phyloP scores from a whole-genome alignment of 2,888 invertebrate genomes.

The Pristionchus maxplancki region DNA sequence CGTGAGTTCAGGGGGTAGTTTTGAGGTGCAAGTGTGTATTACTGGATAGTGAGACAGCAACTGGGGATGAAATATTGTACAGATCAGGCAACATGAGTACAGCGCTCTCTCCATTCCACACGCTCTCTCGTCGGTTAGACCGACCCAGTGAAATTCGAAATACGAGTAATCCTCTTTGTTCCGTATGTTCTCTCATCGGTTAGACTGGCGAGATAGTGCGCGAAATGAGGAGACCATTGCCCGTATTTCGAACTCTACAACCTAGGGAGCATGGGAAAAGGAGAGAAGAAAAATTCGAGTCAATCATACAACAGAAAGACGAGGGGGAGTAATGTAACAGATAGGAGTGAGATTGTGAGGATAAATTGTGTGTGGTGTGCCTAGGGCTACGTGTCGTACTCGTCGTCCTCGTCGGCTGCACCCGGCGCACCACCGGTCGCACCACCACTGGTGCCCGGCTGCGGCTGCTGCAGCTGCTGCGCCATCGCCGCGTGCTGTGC shows the following conservation, averaged over 20 bases:
- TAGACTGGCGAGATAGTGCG: no score
- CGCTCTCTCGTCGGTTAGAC: not conserved
- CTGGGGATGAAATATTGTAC: not conserved
- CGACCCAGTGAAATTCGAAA: not conserved
- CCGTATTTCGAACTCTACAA: no score
- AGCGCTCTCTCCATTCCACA: not conserved
- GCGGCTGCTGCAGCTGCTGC: slow-evolving; percentile 6
- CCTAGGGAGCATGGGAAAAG: no score
- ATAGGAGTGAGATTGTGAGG: not conserved
- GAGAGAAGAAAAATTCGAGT: not conserved
- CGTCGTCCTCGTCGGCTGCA: slow-evolving; percentile 40
- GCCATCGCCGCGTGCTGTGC: slow-evolving; percentile 7
- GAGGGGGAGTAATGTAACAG: not conserved
- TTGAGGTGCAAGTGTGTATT: not conserved
- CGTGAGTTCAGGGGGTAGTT: not conserved
- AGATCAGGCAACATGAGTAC: not conserved
- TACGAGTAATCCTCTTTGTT: no score
- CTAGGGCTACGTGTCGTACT: slow-evolving; percentile 3
- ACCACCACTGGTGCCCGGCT: not conserved
- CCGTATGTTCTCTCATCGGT: no score
- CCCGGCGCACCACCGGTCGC: not conserved
- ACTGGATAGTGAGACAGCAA: not conserved
- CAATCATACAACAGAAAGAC: not conserved
- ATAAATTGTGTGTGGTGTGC: not conserved
- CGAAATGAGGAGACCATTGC: no score